Conservation (phyloP, 2,113 vertebrate genomes). For the Harpagus bidentatus region DNA sequence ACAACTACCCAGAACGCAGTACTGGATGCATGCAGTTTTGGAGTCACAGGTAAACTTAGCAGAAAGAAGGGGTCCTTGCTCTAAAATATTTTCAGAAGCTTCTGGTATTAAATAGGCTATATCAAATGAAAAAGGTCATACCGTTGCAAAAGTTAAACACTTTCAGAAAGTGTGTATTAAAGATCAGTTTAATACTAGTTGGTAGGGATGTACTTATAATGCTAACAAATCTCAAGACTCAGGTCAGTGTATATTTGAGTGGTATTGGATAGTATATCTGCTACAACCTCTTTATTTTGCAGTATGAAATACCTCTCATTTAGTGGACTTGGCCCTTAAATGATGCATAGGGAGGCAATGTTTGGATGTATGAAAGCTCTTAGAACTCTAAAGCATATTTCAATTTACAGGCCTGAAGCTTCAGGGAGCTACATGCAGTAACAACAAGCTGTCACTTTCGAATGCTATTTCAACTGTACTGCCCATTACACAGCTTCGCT, state of each 20-base stretch:
- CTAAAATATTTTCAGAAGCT: background rate
- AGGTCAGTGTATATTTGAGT: background rate
- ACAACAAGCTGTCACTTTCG: constrained; percentile 95
- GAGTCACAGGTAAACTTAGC: constrained; percentile 85
- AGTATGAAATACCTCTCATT: background rate
- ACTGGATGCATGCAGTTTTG: constrained; percentile 96
- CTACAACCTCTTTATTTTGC: background rate
- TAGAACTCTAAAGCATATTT: background rate
- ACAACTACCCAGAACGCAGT: constrained; percentile 83
- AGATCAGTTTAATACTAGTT: background rate
- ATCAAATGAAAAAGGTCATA: background rate
- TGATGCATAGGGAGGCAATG: background rate
- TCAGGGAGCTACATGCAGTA: constrained; percentile 89
- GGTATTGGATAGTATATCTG: background rate
- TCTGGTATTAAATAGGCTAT: background rate
- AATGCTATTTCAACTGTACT: constrained; percentile 91
- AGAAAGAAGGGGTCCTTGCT: background rate
- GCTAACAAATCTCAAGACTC: background rate
- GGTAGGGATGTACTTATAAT: background rate
- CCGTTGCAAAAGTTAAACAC: background rate
- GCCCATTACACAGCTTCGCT: constrained; percentile 93
- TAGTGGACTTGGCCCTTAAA: background rate
- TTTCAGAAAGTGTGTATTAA: background rate
- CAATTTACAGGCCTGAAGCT: constrained; percentile 83
- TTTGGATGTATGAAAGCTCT: background rate